phyloP scores from a whole-genome alignment of 2,113 vertebrate genomes.

The Tichodroma muraria region DNA sequence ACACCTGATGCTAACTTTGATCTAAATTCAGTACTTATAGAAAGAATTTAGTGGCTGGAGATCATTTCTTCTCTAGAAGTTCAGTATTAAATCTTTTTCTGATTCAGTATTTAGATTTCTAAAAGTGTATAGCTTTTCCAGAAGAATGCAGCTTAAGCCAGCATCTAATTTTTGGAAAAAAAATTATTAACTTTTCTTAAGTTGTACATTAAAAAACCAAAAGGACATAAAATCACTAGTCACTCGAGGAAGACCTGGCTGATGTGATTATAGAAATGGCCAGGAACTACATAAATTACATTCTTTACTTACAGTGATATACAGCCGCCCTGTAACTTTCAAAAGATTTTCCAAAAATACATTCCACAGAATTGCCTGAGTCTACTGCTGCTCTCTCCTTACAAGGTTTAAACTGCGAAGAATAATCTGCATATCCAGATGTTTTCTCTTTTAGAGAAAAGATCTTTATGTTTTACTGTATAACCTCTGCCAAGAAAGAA shows the following conservation, averaged over 20 bases:
- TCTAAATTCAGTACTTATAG: neutral
- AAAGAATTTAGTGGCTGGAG: neutral
- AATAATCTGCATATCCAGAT: conserved; percentile 19
- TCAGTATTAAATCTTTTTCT: neutral
- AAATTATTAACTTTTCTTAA: neutral
- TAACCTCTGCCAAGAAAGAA: neutral
- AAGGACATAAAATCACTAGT: conserved; percentile 22
- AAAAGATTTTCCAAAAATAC: conserved; percentile 39
- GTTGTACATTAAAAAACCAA: neutral
- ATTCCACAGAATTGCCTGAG: neutral
- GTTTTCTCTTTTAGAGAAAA: conserved; percentile 9
- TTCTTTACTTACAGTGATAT: conserved; percentile 22
- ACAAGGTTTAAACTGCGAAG: conserved; percentile 30
- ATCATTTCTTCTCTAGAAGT: neutral
- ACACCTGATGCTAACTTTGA: neutral
- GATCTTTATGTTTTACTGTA: conserved; percentile 17
- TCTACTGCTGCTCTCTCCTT: conserved; percentile 5
- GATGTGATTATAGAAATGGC: conserved; percentile 18
- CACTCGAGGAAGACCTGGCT: conserved; percentile 27
- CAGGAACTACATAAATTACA: conserved; percentile 7
- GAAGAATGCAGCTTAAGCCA: neutral
- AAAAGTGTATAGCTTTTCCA: neutral
- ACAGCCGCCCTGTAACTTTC: conserved; percentile 16
- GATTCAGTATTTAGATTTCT: neutral
- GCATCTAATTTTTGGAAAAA: neutral